Conservation (phyloP, 2,113 vertebrate genomes). For the Scomber colias region DNA sequence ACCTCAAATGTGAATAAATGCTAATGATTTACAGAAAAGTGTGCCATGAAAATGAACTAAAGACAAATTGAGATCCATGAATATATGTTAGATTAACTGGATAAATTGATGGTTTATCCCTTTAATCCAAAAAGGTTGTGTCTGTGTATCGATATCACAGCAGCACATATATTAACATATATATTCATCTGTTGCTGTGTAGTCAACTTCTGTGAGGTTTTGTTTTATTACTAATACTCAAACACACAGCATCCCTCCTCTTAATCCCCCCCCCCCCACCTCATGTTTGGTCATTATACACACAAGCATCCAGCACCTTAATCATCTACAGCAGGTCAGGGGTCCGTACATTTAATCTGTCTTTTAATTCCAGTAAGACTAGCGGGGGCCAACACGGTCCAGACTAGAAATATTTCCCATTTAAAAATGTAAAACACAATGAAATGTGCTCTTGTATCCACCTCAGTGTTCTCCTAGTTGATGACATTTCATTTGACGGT, state of each 20-base stretch:
- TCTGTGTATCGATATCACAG: no score
- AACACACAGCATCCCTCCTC: background rate
- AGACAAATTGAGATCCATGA: no score
- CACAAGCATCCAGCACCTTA: background rate
- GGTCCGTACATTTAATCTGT: conserved; percentile 38
- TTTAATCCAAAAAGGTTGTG: no score
- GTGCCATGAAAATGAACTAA: no score
- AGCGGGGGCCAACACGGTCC: background rate
- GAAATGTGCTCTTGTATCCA: background rate
- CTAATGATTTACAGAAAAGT: no score
- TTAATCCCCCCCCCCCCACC: background rate
- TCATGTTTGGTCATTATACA: conserved; percentile 1
- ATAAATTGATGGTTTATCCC: no score
- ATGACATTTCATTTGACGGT: conserved; percentile 36
- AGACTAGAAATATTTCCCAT: background rate
- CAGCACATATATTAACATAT: no score
- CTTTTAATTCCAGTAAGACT: conserved; percentile 24
- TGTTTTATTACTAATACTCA: background rate
- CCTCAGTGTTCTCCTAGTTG: background rate
- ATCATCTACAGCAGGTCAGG: background rate
- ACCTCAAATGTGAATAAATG: no score
- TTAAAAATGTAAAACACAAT: background rate
- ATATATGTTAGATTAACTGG: no score
- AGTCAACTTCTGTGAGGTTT: no score
- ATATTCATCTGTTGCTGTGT: no score